A percentile compares a stretch with the other conserved stretches of the same genome.
phyloP scores from a whole-genome alignment of 2,888 invertebrate species.

The Electrophaes corylata region DNA sequence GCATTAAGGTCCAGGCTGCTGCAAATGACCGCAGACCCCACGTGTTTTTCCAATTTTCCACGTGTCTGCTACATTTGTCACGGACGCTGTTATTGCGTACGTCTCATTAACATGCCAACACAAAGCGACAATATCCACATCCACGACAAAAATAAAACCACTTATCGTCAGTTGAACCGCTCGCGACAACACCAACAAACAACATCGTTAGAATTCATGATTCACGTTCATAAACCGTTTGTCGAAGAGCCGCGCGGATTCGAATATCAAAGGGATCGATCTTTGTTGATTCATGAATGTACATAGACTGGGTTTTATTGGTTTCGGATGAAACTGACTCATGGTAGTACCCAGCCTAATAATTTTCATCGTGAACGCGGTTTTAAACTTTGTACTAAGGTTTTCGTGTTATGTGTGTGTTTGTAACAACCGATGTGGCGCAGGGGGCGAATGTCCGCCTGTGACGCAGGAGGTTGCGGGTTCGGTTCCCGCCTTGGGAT shows the following conservation, averaged over 20 bases:
- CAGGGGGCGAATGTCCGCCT: too few species aligned
- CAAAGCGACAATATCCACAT: neutral
- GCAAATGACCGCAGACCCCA: slow-evolving; percentile 45
- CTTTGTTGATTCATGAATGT: slow-evolving; percentile 29
- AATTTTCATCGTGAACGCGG: too few species aligned
- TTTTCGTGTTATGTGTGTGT: too few species aligned
- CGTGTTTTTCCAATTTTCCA: slow-evolving; percentile 59
- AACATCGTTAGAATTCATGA: slow-evolving; percentile 25
- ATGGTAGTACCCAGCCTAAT: too few species aligned
- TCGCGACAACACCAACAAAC: slow-evolving; percentile 7
- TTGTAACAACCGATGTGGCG: too few species aligned
- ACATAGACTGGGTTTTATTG: slow-evolving; percentile 22
- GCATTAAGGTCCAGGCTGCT: slow-evolving; percentile 21
- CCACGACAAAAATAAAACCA: slow-evolving; percentile 11
- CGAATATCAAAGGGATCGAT: slow-evolving; percentile 29
- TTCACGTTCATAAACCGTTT: slow-evolving; percentile 23
- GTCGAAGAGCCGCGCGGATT: slow-evolving; percentile 11
- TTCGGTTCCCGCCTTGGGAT: too few species aligned
- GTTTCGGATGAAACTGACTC: slow-evolving; percentile 8
- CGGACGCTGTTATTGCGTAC: slow-evolving; percentile 18
- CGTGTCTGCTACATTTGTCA: slow-evolving; percentile 55
- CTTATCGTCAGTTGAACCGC: slow-evolving; percentile 5
- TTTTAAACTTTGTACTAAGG: too few species aligned
- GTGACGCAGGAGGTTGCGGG: too few species aligned
- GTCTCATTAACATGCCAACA: neutral